phyloP scores from a whole-genome alignment of 2,113 vertebrate genomes.

The human (Homo sapiens) region DNA sequence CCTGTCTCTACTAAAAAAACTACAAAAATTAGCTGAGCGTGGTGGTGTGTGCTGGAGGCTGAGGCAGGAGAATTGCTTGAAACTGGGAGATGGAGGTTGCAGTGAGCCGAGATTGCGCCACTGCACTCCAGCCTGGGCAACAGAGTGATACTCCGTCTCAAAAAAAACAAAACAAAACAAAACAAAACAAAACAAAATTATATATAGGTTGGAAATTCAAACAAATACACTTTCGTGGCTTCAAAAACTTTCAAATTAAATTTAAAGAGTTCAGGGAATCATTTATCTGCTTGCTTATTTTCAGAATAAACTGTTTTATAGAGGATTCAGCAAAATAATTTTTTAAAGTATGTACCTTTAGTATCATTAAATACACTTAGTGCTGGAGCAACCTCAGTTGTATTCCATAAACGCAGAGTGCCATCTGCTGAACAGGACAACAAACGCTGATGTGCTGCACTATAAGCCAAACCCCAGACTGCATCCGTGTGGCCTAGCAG shows the following conservation, averaged over 20 bases:
- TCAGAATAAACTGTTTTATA: conserved; percentile 25
- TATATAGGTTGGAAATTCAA: conserved; percentile 43
- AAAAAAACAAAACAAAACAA: too few relatives aligned
- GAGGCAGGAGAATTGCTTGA: too few relatives aligned
- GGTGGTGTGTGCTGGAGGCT: too few relatives aligned
- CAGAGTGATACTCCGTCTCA: too few relatives aligned
- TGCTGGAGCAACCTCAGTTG: conserved; percentile 90
- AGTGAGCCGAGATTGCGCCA: too few relatives aligned
- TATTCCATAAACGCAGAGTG: conserved; percentile 95
- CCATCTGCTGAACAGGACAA: conserved; percentile 98
- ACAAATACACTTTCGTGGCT: background rate
- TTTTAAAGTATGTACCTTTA: conserved; percentile 86
- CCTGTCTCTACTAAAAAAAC: too few relatives aligned
- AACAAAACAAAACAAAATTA: background rate
- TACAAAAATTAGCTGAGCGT: too few relatives aligned
- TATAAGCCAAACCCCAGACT: conserved; percentile 96
- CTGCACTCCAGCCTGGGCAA: too few relatives aligned
- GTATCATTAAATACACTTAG: conserved; percentile 94
- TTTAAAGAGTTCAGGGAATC: background rate
- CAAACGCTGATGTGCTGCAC: conserved; percentile 92
- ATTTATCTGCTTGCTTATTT: conserved; percentile 25
- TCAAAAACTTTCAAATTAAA: conserved; percentile 4
- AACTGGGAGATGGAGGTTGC: too few relatives aligned
- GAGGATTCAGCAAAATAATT: background rate
- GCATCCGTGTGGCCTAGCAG: conserved; percentile 94